Conservation (phyloP, 2,797 vertebrate species). For the Pangasius djambal region DNA sequence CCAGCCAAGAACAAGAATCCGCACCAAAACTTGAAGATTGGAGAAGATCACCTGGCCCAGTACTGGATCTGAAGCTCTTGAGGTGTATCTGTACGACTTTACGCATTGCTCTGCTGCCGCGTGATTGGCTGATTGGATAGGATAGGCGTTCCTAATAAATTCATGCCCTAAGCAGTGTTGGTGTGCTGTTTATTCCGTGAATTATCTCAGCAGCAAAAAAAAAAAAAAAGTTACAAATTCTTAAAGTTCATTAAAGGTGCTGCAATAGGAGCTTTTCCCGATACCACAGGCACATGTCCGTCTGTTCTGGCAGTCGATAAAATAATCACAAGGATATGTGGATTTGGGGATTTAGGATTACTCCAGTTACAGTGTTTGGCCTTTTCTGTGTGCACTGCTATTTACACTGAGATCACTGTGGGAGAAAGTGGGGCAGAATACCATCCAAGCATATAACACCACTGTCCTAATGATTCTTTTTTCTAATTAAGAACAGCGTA, state of each 20-base stretch:
- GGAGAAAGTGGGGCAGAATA: neutral
- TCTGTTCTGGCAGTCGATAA: neutral
- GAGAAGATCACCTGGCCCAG: neutral
- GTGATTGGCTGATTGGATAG: neutral
- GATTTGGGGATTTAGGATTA: slow-evolving; percentile 30
- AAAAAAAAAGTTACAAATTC: neutral
- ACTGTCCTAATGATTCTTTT: neutral
- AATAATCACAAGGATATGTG: slow-evolving; percentile 19
- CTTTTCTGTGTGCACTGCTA: neutral
- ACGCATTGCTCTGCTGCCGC: neutral
- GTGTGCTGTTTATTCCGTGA: no score
- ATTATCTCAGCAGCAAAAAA: neutral
- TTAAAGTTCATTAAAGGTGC: neutral
- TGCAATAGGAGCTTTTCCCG: neutral
- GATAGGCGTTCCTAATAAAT: neutral
- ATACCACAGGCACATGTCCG: neutral
- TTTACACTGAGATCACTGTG: neutral
- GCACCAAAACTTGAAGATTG: neutral
- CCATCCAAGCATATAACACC: neutral
- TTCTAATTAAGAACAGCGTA: neutral
- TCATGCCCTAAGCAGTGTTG: neutral
- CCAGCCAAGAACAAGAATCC: neutral
- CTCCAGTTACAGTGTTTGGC: neutral
- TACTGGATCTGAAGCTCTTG: neutral
- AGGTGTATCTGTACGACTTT: neutral